Evolutionary conservation across 2,113 vertebrate species (phyloP).

Genomic region (Sphaerodactylus townsendi): DNA sequence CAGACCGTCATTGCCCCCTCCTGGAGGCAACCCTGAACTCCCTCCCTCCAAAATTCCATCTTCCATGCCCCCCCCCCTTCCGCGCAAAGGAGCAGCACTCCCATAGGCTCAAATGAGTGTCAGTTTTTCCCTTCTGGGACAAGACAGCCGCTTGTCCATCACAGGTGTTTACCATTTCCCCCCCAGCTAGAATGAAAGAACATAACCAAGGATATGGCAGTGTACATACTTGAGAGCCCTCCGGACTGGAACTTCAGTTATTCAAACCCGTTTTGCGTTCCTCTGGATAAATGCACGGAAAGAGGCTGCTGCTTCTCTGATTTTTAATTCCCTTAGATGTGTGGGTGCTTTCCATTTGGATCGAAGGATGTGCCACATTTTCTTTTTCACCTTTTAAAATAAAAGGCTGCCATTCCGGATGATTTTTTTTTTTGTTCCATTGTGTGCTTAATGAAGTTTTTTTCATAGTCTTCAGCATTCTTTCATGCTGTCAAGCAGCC

Average conservation of each 20-base stretch:
- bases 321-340: not conserved
- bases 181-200: too few relatives aligned
- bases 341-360: not conserved
- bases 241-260: not conserved
- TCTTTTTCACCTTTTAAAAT: not conserved
- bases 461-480: not conserved
- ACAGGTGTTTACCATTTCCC: too few relatives aligned
- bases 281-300: not conserved
- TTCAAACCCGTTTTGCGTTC: not conserved
- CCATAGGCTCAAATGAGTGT: too few relatives aligned
- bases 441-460: not conserved
- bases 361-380: not conserved
- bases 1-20: too few relatives aligned
- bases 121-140: too few relatives aligned
- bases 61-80: too few relatives aligned
- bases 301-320: not conserved
- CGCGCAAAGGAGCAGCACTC: too few relatives aligned
- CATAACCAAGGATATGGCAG: too few relatives aligned
- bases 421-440: not conserved
- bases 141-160: too few relatives aligned
- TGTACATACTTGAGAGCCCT: not conserved
- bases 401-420: not conserved
- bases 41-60: too few relatives aligned
- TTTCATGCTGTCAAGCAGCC: not conserved
- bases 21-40: too few relatives aligned